phyloP scores from a whole-genome alignment of 2,888 invertebrate species.

The Chaitophorus viminalis region DNA sequence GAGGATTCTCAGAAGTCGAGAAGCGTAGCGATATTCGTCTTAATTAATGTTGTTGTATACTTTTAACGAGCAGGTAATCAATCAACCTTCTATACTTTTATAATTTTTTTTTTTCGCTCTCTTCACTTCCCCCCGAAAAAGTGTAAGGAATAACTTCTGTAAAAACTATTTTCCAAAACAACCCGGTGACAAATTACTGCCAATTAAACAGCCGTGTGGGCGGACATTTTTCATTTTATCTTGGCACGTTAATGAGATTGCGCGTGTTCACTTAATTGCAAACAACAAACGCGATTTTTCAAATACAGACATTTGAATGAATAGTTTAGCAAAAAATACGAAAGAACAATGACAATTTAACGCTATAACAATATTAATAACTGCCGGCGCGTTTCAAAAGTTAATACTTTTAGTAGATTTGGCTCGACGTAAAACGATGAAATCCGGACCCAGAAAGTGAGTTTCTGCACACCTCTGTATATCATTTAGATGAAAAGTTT shows the following conservation, averaged over 20 bases:
- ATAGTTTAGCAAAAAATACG: not conserved
- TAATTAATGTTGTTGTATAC: conserved; percentile 58
- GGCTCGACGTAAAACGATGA: not conserved
- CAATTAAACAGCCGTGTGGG: conserved; percentile 50
- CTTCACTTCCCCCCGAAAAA: not conserved
- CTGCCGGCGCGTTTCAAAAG: not conserved
- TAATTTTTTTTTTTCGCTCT: conserved; percentile 25
- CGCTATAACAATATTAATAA: conserved; percentile 17
- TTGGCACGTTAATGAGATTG: conserved; percentile 46
- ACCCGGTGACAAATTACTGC: conserved; percentile 60
- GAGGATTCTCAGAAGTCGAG: conserved; percentile 58
- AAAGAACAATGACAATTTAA: not conserved
- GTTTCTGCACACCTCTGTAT: not conserved
- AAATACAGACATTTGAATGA: conserved; percentile 24
- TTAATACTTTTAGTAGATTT: not conserved
- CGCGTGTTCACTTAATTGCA: conserved; percentile 44
- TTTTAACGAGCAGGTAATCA: conserved; percentile 59
- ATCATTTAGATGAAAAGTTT: not conserved
- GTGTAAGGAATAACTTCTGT: conserved; percentile 15
- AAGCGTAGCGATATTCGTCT: conserved; percentile 61
- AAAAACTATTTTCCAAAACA: conserved; percentile 44
- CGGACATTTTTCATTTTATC: conserved; percentile 54
- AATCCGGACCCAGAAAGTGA: not conserved
- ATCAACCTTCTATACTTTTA: conserved; percentile 52
- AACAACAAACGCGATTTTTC: conserved; percentile 56